Evolutionary conservation across 2,797 vertebrate species (phyloP).

Genomic region (Pipistrellus pygmaeus): DNA sequence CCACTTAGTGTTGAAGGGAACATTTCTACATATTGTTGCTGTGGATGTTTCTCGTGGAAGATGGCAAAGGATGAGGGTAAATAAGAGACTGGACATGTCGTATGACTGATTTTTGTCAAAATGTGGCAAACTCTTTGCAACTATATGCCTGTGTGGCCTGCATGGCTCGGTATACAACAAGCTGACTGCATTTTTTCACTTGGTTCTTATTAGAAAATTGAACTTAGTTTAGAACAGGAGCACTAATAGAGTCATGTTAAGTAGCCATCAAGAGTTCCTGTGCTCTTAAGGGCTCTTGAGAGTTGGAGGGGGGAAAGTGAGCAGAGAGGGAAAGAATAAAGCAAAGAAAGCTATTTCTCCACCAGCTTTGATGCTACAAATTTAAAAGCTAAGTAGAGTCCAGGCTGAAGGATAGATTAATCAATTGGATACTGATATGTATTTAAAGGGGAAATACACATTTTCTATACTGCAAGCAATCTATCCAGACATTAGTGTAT

Average conservation of each 20-base stretch:
- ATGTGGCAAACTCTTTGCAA: not conserved
- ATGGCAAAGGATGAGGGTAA: fast-evolving
- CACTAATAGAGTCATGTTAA: not conserved
- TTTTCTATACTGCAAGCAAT: not conserved
- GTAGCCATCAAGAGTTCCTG: not conserved
- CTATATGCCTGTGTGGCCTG: not conserved
- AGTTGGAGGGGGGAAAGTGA: not conserved
- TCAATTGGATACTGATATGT: not conserved
- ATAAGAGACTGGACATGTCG: not conserved
- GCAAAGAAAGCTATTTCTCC: constrained; percentile 22
- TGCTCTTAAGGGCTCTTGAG: not conserved
- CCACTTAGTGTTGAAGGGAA: not conserved
- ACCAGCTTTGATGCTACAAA: not conserved
- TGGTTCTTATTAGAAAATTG: constrained; percentile 41
- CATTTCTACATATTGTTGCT: not conserved
- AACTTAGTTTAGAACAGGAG: constrained; percentile 33
- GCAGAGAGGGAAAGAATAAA: not conserved
- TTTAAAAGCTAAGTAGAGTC: constrained; percentile 52
- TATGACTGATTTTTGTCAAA: not conserved
- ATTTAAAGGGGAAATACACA: constrained; percentile 54
- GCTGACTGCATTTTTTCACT: not conserved
- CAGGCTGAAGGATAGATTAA: constrained; percentile 29
- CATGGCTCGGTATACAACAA: not conserved
- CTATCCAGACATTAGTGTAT: not conserved
- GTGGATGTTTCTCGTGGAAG: not conserved